phyloP scores from a whole-genome alignment of 2,113 vertebrate genomes.

The Piprites chloris region DNA sequence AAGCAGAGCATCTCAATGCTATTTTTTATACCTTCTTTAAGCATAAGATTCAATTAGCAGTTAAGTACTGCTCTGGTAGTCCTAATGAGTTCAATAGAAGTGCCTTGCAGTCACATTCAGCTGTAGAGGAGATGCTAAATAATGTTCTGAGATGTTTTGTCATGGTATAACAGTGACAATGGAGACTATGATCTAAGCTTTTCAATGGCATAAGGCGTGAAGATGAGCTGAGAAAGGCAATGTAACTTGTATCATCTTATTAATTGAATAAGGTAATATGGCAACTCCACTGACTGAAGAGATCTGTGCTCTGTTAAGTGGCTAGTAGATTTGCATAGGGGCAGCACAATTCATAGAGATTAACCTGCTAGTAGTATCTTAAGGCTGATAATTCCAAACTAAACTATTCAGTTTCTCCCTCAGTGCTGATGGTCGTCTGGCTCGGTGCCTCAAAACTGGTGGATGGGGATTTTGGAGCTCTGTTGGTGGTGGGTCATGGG shows the following conservation, averaged over 20 bases:
- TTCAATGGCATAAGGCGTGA: not conserved
- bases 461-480: not conserved
- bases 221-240: not conserved
- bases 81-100: not conserved
- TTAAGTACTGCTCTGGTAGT: not conserved
- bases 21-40: constrained; percentile 24
- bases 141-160: not conserved
- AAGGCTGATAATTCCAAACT: not conserved
- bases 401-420: not conserved
- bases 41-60: not conserved
- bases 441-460: not conserved
- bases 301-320: not conserved
- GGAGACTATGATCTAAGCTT: not conserved
- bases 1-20: not conserved
- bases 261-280: not conserved
- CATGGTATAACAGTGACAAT: not conserved
- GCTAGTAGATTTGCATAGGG: not conserved
- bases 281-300: not conserved
- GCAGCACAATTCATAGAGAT: not conserved
- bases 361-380: not conserved
- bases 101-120: not conserved
- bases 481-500: not conserved
- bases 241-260: not conserved
- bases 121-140: not conserved
- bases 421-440: not conserved